A percentile compares a stretch with the other conserved stretches of the same genome.
Evolutionary conservation across 1,140 invertebrate species (phyloP).

Genomic region (Lepidurus arcticus): DNA sequence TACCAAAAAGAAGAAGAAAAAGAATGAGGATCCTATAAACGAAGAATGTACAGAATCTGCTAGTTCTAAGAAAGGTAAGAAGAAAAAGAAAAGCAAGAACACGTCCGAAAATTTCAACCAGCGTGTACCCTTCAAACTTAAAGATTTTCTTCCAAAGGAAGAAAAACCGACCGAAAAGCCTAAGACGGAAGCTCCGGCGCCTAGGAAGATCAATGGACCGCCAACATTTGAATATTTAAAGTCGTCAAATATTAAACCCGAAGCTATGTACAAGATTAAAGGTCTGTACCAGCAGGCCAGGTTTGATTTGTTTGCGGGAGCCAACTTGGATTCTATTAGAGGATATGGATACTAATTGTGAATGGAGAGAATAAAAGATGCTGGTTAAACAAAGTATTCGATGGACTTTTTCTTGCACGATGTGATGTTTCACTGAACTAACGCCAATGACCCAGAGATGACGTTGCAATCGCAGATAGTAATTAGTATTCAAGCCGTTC

Average conservation of each 20-base stretch:
- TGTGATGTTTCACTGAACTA: too few relatives aligned
- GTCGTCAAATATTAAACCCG: neutral
- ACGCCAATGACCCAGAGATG: too few relatives aligned
- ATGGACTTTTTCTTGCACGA: neutral
- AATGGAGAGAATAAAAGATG: neutral
- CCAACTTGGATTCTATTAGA: neutral
- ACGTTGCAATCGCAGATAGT: too few relatives aligned
- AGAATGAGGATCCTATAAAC: neutral
- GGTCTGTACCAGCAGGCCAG: neutral
- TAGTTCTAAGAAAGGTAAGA: neutral
- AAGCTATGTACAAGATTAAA: neutral
- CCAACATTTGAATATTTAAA: neutral
- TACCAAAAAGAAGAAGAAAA: slow-evolving; percentile 30
- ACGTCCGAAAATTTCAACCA: neutral
- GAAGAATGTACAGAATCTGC: neutral
- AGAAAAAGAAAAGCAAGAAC: neutral
- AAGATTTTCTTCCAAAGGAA: neutral
- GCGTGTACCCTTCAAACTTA: neutral
- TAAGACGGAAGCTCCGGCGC: neutral
- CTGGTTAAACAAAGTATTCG: neutral
- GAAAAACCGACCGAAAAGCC: neutral
- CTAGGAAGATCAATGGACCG: neutral
- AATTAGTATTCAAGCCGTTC: too few relatives aligned
- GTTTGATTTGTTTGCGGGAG: neutral
- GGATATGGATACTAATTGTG: neutral